Evolutionary conservation across 2,888 invertebrate genomes (phyloP).

Genomic region (Microchrysa polita): DNA sequence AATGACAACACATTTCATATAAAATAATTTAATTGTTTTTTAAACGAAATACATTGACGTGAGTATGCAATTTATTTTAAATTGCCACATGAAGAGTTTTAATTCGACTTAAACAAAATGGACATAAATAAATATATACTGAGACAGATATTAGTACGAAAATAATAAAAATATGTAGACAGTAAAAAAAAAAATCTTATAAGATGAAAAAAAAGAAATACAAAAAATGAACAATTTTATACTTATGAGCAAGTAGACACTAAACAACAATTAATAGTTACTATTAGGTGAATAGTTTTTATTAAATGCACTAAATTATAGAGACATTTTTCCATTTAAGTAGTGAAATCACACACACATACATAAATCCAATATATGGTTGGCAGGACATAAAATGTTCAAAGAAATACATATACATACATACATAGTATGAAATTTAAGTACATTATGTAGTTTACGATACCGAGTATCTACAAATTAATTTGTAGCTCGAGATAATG

Average conservation of each 20-base stretch:
- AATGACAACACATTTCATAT: no score
- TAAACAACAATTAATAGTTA: constrained; percentile 1
- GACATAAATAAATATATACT: no score
- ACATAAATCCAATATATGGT: not conserved
- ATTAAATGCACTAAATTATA: not conserved
- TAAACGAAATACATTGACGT: not conserved
- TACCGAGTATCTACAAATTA: no score
- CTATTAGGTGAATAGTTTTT: constrained; percentile 9
- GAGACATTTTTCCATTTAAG: not conserved
- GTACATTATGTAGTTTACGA: no score
- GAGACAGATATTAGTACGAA: no score
- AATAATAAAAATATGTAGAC: no score
- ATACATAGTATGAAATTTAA: no score
- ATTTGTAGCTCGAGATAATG: no score
- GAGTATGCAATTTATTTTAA: constrained; percentile 6
- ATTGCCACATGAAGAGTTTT: not conserved
- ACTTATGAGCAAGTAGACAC: constrained; percentile 30
- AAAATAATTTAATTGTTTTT: not conserved
- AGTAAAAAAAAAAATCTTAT: not conserved
- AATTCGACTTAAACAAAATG: not conserved
- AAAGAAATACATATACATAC: no score
- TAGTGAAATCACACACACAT: not conserved
- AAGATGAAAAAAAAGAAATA: not conserved
- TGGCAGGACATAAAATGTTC: not conserved
- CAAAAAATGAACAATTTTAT: constrained; percentile 16